Conservation (phyloP, 2,113 vertebrate genomes). For the Rhodinocichla rosea region DNA sequence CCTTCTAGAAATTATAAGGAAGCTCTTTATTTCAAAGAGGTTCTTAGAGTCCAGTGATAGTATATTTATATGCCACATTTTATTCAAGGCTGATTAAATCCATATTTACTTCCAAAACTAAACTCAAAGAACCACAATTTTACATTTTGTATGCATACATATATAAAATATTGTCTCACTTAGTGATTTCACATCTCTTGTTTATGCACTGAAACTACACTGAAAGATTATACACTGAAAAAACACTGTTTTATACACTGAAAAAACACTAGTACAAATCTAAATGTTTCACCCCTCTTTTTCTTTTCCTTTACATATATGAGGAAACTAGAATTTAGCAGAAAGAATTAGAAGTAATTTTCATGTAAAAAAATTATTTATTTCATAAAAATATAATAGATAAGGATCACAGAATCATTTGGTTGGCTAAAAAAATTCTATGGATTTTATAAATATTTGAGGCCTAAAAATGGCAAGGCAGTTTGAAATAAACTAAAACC, state of each 20-base stretch:
- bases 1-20: background rate
- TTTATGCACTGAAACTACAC: no score
- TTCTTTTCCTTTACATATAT: background rate
- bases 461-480: conserved; percentile 16
- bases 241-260: no score
- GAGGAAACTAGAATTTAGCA: background rate
- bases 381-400: background rate
- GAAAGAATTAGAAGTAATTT: background rate
- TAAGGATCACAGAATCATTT: background rate
- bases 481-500: conserved; percentile 39
- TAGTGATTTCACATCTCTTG: background rate
- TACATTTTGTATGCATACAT: background rate
- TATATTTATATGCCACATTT: background rate
- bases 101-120: background rate
- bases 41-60: background rate
- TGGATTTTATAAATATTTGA: conserved; percentile 34
- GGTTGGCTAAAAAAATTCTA: background rate
- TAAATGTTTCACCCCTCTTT: background rate
- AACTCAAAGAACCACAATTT: background rate
- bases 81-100: background rate
- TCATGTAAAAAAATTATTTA: background rate
- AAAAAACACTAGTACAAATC: background rate
- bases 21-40: background rate
- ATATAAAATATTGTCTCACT: background rate
- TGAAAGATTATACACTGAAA: no score